phyloP scores from a whole-genome alignment of 2,113 vertebrate species.

The Manacus vitellinus region DNA sequence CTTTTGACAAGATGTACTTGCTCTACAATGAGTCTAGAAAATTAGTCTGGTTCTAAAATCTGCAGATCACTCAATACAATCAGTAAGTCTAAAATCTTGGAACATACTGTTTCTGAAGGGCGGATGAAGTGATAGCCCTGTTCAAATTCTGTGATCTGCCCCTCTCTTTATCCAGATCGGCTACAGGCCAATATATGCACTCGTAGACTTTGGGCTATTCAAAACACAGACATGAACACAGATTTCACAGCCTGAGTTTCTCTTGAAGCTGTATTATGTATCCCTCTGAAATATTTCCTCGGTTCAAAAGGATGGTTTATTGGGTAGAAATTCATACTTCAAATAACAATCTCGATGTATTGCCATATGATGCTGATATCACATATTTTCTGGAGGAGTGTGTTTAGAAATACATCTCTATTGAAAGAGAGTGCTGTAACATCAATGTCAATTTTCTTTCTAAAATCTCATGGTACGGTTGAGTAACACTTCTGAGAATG shows the following conservation, averaged over 20 bases:
- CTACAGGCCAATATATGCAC: fast-evolving
- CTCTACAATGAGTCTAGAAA: conserved; percentile 18
- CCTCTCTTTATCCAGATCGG: background rate
- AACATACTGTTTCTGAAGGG: background rate
- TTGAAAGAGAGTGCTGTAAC: background rate
- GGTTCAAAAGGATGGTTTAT: background rate
- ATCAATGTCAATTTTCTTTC: background rate
- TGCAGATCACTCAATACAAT: background rate
- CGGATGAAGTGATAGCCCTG: background rate
- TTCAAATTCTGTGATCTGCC: background rate
- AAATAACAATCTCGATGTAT: background rate
- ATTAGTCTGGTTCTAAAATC: conserved; percentile 2
- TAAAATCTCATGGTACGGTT: background rate
- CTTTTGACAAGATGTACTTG: background rate
- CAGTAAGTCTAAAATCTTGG: background rate
- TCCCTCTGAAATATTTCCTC: background rate
- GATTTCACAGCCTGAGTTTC: background rate
- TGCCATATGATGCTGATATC: background rate
- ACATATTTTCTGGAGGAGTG: background rate
- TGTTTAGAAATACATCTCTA: background rate
- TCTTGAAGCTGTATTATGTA: background rate
- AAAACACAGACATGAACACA: background rate
- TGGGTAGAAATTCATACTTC: background rate
- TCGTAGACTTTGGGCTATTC: background rate
- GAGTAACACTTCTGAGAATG: background rate